Percentiles rank a stretch among this genome's conserved stretches.
phyloP scores from a whole-genome alignment of 2,797 vertebrate species.

The Anniella stebbinsi region DNA sequence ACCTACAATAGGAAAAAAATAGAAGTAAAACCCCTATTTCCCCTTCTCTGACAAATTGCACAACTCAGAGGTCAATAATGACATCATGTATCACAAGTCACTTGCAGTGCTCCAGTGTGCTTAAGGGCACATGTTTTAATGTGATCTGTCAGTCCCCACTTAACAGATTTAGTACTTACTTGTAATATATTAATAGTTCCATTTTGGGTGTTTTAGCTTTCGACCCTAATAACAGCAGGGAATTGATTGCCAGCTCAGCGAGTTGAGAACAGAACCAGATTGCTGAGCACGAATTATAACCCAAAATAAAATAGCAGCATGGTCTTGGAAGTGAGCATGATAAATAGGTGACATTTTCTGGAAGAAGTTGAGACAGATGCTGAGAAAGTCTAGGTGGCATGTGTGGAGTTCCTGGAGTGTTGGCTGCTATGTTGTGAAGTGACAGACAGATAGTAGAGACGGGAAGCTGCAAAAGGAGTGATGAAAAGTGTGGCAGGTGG shows the following conservation, averaged over 20 bases:
- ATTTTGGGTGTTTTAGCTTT: constrained; percentile 70
- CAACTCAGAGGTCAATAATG: constrained; percentile 72
- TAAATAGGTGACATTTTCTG: constrained; percentile 49
- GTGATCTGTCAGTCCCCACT: constrained; percentile 70
- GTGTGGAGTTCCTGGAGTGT: background rate
- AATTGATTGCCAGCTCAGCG: constrained; percentile 71
- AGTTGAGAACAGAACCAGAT: constrained; percentile 65
- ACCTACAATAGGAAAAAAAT: background rate
- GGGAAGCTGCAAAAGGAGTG: background rate
- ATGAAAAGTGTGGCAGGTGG: background rate
- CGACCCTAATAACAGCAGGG: constrained; percentile 62
- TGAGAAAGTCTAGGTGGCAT: constrained; percentile 11
- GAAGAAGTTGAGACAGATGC: constrained; percentile 1
- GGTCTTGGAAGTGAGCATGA: constrained; percentile 54
- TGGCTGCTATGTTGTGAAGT: constrained; percentile 29
- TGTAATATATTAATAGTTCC: constrained; percentile 72
- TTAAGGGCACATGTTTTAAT: constrained; percentile 65
- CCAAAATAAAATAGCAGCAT: constrained; percentile 56
- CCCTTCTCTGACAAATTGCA: constrained; percentile 58
- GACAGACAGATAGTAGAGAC: background rate
- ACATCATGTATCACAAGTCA: constrained; percentile 69
- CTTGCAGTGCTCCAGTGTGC: constrained; percentile 52
- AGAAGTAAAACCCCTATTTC: background rate
- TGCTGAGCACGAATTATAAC: constrained; percentile 66
- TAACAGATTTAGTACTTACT: constrained; percentile 65